Base-by-base conservation (phyloP, 2,888 invertebrate species). In the Eupsilia transversa region DNA sequence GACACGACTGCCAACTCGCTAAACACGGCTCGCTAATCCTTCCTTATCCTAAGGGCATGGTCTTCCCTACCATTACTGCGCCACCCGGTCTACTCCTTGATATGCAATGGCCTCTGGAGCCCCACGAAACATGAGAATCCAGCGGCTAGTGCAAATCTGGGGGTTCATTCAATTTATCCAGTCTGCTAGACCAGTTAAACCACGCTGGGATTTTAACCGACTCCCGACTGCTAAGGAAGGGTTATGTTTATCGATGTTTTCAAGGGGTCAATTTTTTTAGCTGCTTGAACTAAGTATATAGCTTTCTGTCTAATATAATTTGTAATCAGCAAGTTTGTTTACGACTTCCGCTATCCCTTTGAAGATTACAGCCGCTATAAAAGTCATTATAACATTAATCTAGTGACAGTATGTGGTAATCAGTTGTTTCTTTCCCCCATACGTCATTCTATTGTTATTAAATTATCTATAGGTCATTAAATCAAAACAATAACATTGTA, bases 401-500 rank as follows among this genome's bases (percentile, higher is more conserved):
- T 33, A 17, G 17, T 20, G 20, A 46, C 23, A 57, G 10, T 20
- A 23, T 2, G 2, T 27, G 30, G 41, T 77, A 46, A 64, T 71
- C 17, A 65, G 10, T 60, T 23, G n/a, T 54, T 1, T 52, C 17
- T 68, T 46, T 43, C 10, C 35, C 14, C 20, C 2, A 61, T 77
- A 61, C n/a, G 68, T 61, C 72, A 72, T 56, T 27, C 14, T 6
- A 77, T 72, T 82, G 60, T 66, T 68, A 65, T 65, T 38, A 38
- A 59, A 60, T 80, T 46, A 68, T 72, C 33, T 77, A 65, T 69
- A 77, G 77, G 72, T 82, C 78, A 82, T 57, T 77, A 61, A 60
- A 72, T 57, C 46, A 66, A 77, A 77, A 69, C 78, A 77, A 72
- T 65, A 67, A 71, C 68, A 80, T 72, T 82, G 59, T 77, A 70